Percentiles rank a stretch among this genome's conserved stretches.
Evolutionary conservation across 2,113 vertebrate genomes (phyloP).

Genomic region (Dromaius novaehollandiae): DNA sequence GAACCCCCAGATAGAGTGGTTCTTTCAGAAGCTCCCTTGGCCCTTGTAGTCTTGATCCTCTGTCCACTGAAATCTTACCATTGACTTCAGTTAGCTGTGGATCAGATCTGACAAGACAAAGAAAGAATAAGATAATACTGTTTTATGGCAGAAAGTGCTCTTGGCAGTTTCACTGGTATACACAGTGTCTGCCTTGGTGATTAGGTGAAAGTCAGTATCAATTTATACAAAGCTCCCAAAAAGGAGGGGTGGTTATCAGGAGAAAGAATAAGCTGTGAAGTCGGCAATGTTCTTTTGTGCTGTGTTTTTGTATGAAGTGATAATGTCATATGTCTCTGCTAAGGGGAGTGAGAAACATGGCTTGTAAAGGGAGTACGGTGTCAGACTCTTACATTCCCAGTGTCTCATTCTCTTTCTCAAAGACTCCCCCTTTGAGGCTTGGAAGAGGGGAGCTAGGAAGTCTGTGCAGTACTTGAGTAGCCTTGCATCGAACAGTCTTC

Average conservation of each 20-base stretch:
- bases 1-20: neutral
- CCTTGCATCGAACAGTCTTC: neutral
- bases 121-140: neutral
- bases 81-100: neutral
- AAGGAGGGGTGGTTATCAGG: neutral
- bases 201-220: neutral
- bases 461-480: neutral
- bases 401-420: neutral
- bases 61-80: neutral
- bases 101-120: neutral
- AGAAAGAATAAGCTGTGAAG: neutral
- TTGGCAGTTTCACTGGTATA: neutral
- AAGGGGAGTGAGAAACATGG: neutral
- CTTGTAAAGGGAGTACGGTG: neutral
- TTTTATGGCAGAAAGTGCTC: neutral
- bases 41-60: neutral
- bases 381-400: neutral
- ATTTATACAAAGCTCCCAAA: neutral
- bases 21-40: constrained; percentile 17
- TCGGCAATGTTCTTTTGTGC: neutral
- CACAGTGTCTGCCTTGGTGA: neutral
- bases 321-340: neutral
- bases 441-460: neutral
- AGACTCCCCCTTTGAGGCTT: neutral
- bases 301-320: neutral